Percentiles rank a stretch among this genome's conserved stretches.
Evolutionary conservation across 2,888 invertebrate species (phyloP).

Genomic region (Stenoptilia bipunctidactyla): DNA sequence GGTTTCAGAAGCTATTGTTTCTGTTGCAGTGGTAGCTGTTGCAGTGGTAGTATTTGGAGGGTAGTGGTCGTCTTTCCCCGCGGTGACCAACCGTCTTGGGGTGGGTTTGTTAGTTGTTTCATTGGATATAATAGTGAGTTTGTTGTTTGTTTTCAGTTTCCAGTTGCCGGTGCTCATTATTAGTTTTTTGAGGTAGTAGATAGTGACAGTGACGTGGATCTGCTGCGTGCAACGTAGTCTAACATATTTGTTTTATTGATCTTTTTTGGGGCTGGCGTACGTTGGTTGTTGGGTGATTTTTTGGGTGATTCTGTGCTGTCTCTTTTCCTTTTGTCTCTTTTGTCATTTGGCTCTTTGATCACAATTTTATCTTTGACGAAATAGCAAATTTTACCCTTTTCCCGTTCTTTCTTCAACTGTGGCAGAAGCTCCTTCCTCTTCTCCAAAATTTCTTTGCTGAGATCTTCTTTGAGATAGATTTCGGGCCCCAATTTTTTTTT

Average conservation of each 20-base stretch:
- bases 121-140: background rate
- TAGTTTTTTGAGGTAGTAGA: slow-evolving; percentile 1
- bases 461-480: slow-evolving; percentile 2
- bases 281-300: background rate
- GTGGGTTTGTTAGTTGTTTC: background rate
- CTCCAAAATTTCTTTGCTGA: background rate
- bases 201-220: background rate
- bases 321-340: slow-evolving; percentile 7
- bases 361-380: background rate
- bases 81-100: slow-evolving; percentile 2
- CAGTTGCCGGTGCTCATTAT: slow-evolving; percentile 2
- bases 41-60: background rate
- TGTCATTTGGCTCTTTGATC: slow-evolving; percentile 4
- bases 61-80: background rate
- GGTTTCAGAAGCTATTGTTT: background rate
- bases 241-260: background rate
- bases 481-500: slow-evolving; percentile 2
- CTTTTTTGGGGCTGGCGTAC: background rate
- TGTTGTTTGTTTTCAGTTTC: background rate
- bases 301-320: slow-evolving; percentile 1
- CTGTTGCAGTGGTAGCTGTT: background rate
- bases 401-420: background rate
- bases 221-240: background rate
- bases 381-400: background rate
- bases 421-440: background rate